These are phyloP conservation scores for Chrysopilus asiliformis DNA, from an alignment of 2,888 invertebrate genomes.

Conservation along the genomic window DNA sequence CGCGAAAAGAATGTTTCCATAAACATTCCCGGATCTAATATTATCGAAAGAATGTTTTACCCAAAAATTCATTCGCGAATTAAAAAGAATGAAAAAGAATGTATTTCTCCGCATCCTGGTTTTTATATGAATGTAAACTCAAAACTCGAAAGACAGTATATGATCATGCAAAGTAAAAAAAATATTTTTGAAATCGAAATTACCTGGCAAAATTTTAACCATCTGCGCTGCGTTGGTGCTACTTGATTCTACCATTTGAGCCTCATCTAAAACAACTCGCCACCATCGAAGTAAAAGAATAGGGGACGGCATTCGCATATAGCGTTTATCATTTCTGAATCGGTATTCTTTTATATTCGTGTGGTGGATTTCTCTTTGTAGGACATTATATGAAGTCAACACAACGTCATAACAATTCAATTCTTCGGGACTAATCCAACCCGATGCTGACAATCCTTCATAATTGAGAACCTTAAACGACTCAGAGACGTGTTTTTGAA, in stretches of 20 bases:
- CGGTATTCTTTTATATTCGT: constrained; percentile 29
- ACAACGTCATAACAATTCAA: constrained; percentile 55
- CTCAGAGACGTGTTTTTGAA: constrained; percentile 44
- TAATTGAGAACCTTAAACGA: constrained; percentile 42
- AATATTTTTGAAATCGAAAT: too few species aligned
- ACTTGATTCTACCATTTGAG: constrained; percentile 59
- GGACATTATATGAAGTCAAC: constrained; percentile 53
- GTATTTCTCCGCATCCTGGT: too few species aligned
- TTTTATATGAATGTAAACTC: too few species aligned
- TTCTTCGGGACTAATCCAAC: constrained; percentile 41
- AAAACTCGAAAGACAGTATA: too few species aligned
- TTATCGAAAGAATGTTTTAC: too few species aligned
- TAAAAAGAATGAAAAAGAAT: too few species aligned
- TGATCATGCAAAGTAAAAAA: too few species aligned
- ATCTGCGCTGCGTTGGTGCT: constrained; percentile 42
- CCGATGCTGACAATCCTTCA: constrained; percentile 29
- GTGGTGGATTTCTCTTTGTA: constrained; percentile 48
- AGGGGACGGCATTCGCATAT: constrained; percentile 49
- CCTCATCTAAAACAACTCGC: constrained; percentile 66
- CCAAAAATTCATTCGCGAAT: too few species aligned
- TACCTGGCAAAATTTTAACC: constrained; percentile 26
- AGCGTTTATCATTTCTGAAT: constrained; percentile 47
- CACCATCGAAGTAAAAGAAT: constrained; percentile 59
- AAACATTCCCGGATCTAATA: too few species aligned
- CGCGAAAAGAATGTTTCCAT: too few species aligned